Percentiles rank a stretch among this genome's conserved stretches.
These are phyloP conservation scores for Tetropium fuscum DNA, from an alignment of 2,888 invertebrate species.

Conservation along the genomic window DNA sequence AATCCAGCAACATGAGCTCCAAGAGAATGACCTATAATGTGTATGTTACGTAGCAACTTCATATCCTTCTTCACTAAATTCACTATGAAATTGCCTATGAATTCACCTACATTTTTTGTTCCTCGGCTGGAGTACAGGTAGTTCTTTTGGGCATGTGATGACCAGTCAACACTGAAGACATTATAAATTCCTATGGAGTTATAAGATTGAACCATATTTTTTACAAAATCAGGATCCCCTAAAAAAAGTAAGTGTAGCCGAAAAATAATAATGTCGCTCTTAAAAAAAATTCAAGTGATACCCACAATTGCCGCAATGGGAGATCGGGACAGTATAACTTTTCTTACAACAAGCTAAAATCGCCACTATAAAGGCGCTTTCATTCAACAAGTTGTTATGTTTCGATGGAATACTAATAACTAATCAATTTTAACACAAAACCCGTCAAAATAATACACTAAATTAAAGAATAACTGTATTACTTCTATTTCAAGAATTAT, in stretches of 20 bases:
- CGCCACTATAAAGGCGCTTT: too few species aligned
- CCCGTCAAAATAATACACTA: too few species aligned
- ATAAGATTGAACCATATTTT: slow-evolving; percentile 41
- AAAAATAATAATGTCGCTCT: too few species aligned
- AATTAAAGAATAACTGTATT: too few species aligned
- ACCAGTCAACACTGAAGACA: slow-evolving; percentile 47
- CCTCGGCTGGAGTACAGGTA: slow-evolving; percentile 44
- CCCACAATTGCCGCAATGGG: too few species aligned
- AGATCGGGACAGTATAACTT: too few species aligned
- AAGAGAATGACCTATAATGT: slow-evolving; percentile 49
- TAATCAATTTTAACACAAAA: too few species aligned
- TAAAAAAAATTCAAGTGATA: too few species aligned
- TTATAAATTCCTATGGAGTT: slow-evolving; percentile 42
- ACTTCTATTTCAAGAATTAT: too few species aligned
- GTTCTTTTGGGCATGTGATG: slow-evolving; percentile 39
- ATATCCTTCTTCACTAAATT: slow-evolving; percentile 36
- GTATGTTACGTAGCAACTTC: slow-evolving; percentile 39
- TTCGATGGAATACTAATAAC: too few species aligned
- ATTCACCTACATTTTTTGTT: slow-evolving; percentile 43
- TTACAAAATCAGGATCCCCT: slow-evolving; percentile 39
- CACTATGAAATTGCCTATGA: slow-evolving; percentile 40
- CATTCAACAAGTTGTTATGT: too few species aligned
- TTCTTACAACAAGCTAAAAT: too few species aligned
- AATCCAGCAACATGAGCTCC: slow-evolving; percentile 50
- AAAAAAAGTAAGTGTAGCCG: slow-evolving; percentile 17